These are phyloP conservation scores for Drosophila incognita DNA, from an alignment of 2,888 invertebrate species.

Conservation along the genomic window DNA sequence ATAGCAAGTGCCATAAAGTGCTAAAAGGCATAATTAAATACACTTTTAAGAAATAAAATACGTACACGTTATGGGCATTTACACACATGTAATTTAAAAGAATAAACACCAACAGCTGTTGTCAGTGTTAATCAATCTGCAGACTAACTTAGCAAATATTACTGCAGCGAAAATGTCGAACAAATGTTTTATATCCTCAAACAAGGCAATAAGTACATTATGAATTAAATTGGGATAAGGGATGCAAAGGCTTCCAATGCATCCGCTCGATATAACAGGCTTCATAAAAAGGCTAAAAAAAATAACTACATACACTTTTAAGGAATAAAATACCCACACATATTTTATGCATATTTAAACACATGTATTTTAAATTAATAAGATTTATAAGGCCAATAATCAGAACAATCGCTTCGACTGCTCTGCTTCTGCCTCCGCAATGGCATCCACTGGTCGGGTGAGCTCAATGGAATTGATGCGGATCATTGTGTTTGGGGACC, in stretches of 20 bases:
- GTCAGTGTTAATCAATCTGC: neutral
- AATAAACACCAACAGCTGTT: conserved; percentile 15
- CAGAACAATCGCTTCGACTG: conserved; percentile 60
- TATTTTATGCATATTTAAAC: conserved; percentile 4
- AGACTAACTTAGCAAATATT: neutral
- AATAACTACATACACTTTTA: neutral
- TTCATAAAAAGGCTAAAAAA: neutral
- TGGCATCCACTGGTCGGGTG: conserved; percentile 83
- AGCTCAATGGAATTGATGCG: conserved; percentile 91
- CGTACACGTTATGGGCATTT: neutral
- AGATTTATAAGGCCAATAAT: conserved; percentile 27
- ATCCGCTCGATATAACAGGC: neutral
- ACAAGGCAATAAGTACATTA: neutral
- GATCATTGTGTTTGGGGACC: conserved; percentile 90
- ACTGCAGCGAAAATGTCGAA: accelerated
- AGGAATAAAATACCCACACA: neutral
- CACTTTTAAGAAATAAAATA: neutral
- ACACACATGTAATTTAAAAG: conserved; percentile 1
- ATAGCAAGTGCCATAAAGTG: neutral
- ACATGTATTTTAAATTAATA: conserved; percentile 33
- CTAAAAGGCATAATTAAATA: neutral
- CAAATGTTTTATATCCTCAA: neutral
- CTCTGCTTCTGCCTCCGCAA: conserved; percentile 18
- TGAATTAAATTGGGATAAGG: neutral
- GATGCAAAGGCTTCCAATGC: neutral